These are phyloP conservation scores for Cyclopterus lumpus DNA, from an alignment of 2,797 vertebrate genomes.

Conservation along the genomic window DNA sequence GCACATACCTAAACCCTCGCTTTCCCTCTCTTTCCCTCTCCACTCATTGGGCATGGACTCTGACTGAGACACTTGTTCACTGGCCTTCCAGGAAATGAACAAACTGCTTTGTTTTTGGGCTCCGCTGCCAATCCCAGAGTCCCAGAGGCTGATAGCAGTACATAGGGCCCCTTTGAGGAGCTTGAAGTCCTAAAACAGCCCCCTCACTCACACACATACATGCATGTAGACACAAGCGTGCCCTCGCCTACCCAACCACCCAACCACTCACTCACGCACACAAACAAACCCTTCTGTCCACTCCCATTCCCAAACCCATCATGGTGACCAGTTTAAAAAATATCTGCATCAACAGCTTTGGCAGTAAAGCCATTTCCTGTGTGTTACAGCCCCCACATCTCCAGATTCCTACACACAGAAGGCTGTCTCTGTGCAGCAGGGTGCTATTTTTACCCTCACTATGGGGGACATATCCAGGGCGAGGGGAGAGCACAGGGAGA, in stretches of 20 bases:
- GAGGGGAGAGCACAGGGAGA: slow-evolving; percentile 29
- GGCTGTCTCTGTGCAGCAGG: slow-evolving; percentile 64
- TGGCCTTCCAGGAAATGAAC: slow-evolving; percentile 79
- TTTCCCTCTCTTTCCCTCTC: slow-evolving; percentile 43
- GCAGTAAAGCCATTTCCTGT: slow-evolving; percentile 80
- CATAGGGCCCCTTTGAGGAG: slow-evolving; percentile 78
- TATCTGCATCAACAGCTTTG: slow-evolving; percentile 71
- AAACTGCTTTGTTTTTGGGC: slow-evolving; percentile 78
- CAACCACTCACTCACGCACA: slow-evolving; percentile 42
- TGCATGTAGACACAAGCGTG: slow-evolving; percentile 40
- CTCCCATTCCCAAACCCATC: slow-evolving; percentile 65
- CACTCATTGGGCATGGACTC: slow-evolving; percentile 51
- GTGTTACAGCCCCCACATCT: slow-evolving; percentile 71
- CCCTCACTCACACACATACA: slow-evolving; percentile 64
- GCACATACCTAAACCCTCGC: slow-evolving; percentile 31
- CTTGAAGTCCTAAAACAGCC: slow-evolving; percentile 70
- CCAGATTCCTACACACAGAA: slow-evolving; percentile 75
- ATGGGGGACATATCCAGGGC: slow-evolving; percentile 53
- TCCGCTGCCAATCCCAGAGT: slow-evolving; percentile 67
- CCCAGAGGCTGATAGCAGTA: slow-evolving; percentile 73
- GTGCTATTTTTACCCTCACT: slow-evolving; percentile 79
- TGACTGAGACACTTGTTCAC: slow-evolving; percentile 77
- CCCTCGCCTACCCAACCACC: slow-evolving; percentile 27
- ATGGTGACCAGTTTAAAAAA: slow-evolving; percentile 68
- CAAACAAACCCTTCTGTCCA: slow-evolving; percentile 71